Base-by-base conservation (phyloP, 2,888 invertebrate genomes). In the Idaea aversata region DNA sequence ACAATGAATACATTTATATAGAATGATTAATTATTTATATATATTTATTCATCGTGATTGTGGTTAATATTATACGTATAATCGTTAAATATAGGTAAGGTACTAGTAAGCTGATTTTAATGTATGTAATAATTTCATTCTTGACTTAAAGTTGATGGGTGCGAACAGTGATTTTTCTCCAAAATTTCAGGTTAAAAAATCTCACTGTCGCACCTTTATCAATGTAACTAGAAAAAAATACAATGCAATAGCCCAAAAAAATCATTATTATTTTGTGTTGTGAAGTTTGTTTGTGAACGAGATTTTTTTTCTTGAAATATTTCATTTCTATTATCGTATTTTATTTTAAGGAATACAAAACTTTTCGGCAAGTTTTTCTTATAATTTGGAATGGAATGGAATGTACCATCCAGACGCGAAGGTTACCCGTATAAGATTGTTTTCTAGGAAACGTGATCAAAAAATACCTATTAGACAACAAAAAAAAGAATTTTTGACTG, bases 221-320 rank as follows among this genome's bases (percentile, higher is more conserved):
- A 88, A 91, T 83, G 85, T 90, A 83, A 77, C 85, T 79, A 79
- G 80, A 80, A 79, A 84, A n/a, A 88, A 88, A 78, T 77, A 84
- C 84, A 88, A 90, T 91, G 92, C 93, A 93, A 93, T 93, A 93
- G 93, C 93, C 93, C 93, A 88, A 91, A 88, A 25, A 87, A 62
- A 85, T 86, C 81, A 78, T 84, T 84, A 82, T 84, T 67, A 81
- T 90, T 90, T 25, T 89, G 69, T 80, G 78, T 88, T 81, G 82
- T 88, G 81, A 84, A 70, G 59, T 87, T 90, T 80, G 72, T 79
- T 90, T 86, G 62, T 77, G 75, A 75, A 80, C 61, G 78, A 77
- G 75, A 75, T 73, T 72, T 72, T 75, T 77, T 78, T 84, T 68
- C 75, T 88, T 84, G 67, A 72, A 7, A 78, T 71, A 35, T 75